Evolutionary conservation across 2,888 invertebrate species (phyloP).

Genomic region (Noctua pronuba): DNA sequence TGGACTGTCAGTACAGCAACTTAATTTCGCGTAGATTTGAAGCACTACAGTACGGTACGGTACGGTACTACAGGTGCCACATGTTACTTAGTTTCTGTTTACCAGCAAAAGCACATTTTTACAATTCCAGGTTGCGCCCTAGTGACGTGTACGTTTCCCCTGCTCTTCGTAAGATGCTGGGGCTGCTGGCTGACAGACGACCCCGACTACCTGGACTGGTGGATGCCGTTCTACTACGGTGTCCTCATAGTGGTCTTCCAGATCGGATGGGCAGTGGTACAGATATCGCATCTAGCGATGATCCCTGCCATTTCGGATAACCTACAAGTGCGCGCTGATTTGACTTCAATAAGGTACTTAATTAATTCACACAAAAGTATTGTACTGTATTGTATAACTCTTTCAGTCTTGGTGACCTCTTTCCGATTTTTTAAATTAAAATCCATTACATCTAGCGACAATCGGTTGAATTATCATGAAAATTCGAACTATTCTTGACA

Average conservation of each 20-base stretch:
- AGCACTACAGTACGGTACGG: too few species aligned
- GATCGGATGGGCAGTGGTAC: constrained; percentile 98
- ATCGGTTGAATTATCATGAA: too few species aligned
- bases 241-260: constrained; percentile 94
- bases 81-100: background rate
- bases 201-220: constrained; percentile 84
- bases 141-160: constrained; percentile 94
- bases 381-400: too few species aligned
- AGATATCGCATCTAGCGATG: constrained; percentile 97
- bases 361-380: constrained; percentile 26
- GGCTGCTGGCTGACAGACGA: constrained; percentile 85
- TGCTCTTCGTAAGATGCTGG: constrained; percentile 94
- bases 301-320: constrained; percentile 95
- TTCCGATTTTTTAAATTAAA: too few species aligned
- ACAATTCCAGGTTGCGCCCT: constrained; percentile 90
- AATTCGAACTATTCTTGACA: too few species aligned
- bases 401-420: too few species aligned
- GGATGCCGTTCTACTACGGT: constrained; percentile 90
- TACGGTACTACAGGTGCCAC: too few species aligned
- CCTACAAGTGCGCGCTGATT: constrained; percentile 93
- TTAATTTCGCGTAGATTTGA: background rate
- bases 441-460: too few species aligned
- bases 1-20: background rate
- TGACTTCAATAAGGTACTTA: constrained; percentile 94
- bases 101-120: background rate